Base-by-base conservation (phyloP, 2,113 vertebrate species). In the Aldabrachelys gigantea region DNA sequence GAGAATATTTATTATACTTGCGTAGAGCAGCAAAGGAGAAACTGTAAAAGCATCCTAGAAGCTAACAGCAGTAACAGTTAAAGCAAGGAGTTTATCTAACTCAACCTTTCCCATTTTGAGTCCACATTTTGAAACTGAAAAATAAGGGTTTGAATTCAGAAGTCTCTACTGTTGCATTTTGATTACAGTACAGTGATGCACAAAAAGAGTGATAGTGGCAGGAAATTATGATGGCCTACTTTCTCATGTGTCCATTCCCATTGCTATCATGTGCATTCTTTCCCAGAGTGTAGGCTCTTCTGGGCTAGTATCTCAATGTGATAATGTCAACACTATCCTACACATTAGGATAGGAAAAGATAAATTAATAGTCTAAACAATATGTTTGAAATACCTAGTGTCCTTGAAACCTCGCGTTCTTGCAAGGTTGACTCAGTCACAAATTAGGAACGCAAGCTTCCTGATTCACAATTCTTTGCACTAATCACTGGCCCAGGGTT, bases 261-360 rank as follows among this genome's bases (percentile, higher is more conserved):
- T 84, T 5, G 78, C 24, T 90, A 87, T 52, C 57, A 29, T 59
- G 57, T 94, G 22, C 56, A 80, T 12, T 82, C 0, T 65, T 89
- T 89, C 41, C 88, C 69, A 87, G 91, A 90, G 80, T 8, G 49
- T 85, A 82, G 80, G 8, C 4, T 82, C 89, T 69, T 24, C 22
- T 4, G 49, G n/a, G 4, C 27, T 87, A 4, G 27, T 35, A 27
- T 89, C 90, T 87, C 41, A 92, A 0, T 86, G 57, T 57, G 56
- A 57, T 56, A 24, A 56, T 9, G 10, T 59, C 57, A 59, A 59
- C 10, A 3, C 56, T 29, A 27, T 59, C 10, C 16, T 65, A 0
- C 59, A 76, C 9, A 50, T 65, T 83, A 85, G 27, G 54, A 47
- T 4, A 80, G 9, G 57, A 65, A 88, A 90, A 86, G 89, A 49